Base-by-base conservation (phyloP, 2,113 vertebrate species). In the Rhinolophus ferrumequinum region DNA sequence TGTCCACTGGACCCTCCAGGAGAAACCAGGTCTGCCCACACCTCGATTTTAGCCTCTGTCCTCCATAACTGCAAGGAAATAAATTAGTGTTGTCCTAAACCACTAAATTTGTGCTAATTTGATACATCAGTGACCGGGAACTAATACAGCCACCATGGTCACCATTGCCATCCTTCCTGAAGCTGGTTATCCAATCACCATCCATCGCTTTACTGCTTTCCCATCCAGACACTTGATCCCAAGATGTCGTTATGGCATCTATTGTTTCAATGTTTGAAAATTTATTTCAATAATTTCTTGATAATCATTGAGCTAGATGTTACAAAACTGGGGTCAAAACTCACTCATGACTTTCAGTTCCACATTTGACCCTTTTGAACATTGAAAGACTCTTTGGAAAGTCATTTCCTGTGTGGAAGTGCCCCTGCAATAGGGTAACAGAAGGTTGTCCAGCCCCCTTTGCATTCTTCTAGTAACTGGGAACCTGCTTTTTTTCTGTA, bases 331-430 rank as follows among this genome's bases (percentile, higher is more conserved):
- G 30, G 33, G 22, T 62, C 41, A 47, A 72, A 92, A 81, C 5
- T 33, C 72, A 50, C 56, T 52, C 38, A 16, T 28, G 47, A 50
- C 24, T 62, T 85, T 96, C 70, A 85, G 26, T 93, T 97, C 87
- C 66, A 70, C 77, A 66, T 93, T 33, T 62, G 38, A 94, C 76
- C 41, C 19, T 38, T 69, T 16, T 6, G 35, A 38, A 76, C 33
- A 30, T 0, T 24, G 44, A 72, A 76, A 79, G 14, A 56, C 14
- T 73, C 35, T 35, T 38, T 3, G 79, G 33, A 75, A 64, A 72
- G 66, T 80, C 77, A 66, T 83, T 64, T 88, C 41, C 62, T 50
- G 14, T 52, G 22, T 38, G 82, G 76, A 12, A 88, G 88, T 83
- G 8, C 4, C 76, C 21, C 8, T 70, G 41, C 3, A 0, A 3